phyloP scores from a whole-genome alignment of 2,113 vertebrate genomes.

The Apistogramma diplotaenia region DNA sequence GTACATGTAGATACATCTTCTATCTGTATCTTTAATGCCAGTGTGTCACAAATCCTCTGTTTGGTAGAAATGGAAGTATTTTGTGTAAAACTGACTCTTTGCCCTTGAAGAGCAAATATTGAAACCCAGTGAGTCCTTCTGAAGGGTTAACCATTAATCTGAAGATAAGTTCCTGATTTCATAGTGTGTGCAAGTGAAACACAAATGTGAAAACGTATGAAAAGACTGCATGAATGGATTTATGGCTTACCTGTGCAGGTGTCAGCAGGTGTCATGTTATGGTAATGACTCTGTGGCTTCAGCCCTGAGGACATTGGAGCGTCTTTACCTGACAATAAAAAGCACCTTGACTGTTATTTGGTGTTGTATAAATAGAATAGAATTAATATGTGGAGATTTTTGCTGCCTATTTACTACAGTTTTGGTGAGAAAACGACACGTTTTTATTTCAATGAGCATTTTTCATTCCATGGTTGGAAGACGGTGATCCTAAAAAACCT shows the following conservation, averaged over 20 bases:
- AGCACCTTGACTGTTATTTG: too few species aligned
- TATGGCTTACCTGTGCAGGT: not conserved
- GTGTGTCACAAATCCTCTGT: fast-evolving
- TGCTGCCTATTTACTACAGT: not conserved
- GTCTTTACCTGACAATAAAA: too few species aligned
- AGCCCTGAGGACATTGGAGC: not conserved
- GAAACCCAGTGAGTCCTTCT: conserved; percentile 2
- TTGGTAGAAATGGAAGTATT: not conserved
- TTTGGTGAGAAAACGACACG: not conserved
- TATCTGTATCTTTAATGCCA: not conserved
- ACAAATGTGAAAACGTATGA: not conserved
- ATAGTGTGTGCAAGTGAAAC: not conserved
- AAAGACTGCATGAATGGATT: not conserved
- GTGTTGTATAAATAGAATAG: too few species aligned
- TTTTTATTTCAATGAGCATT: not conserved
- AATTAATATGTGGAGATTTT: not conserved
- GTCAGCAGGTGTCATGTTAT: fast-evolving
- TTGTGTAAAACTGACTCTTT: conserved; percentile 11
- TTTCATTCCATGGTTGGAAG: too few species aligned
- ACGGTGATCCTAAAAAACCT: too few species aligned
- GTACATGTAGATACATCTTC: too few species aligned
- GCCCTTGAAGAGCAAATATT: conserved; percentile 59
- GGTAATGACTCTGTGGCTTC: not conserved
- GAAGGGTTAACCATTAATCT: conserved; percentile 75
- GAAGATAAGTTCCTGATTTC: conserved; percentile 21